Percentiles rank a stretch among this genome's conserved stretches.
These are phyloP conservation scores for Cheumatopsyche charites DNA, from an alignment of 1,140 invertebrate genomes.

Conservation along the genomic window DNA sequence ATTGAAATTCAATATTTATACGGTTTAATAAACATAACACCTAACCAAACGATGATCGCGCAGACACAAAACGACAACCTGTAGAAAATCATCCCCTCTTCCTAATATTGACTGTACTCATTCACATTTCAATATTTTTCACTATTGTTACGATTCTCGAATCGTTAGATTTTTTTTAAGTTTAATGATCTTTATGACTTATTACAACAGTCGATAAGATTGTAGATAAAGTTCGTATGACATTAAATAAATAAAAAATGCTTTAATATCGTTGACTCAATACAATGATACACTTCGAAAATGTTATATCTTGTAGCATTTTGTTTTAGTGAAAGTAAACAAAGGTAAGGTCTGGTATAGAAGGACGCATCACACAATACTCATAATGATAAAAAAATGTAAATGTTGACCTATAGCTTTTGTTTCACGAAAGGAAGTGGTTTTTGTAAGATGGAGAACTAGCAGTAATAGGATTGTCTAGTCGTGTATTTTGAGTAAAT, in stretches of 20 bases:
- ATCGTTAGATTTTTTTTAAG: too few species aligned
- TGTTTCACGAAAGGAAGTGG: conserved; percentile 44
- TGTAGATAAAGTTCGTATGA: too few species aligned
- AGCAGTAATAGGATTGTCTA: conserved; percentile 39
- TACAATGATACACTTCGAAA: neutral
- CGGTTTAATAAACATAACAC: conserved; percentile 44
- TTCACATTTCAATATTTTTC: conserved; percentile 20
- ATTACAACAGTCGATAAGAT: too few species aligned
- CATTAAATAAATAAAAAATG: too few species aligned
- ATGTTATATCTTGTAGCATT: conserved; percentile 18
- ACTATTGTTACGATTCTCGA: neutral
- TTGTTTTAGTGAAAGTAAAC: conserved; percentile 38
- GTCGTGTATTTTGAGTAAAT: conserved; percentile 32
- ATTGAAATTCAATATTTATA: conserved; percentile 43
- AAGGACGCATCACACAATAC: conserved; percentile 9
- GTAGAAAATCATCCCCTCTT: conserved; percentile 27
- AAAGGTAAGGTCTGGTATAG: conserved; percentile 33
- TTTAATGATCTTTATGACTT: too few species aligned
- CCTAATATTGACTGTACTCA: conserved; percentile 39
- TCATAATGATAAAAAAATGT: conserved; percentile 40
- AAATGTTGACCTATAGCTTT: conserved; percentile 41
- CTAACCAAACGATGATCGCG: conserved; percentile 28
- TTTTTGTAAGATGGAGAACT: conserved; percentile 24
- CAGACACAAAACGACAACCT: conserved; percentile 22
- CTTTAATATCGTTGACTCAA: neutral